Conservation (phyloP, 2,113 vertebrate genomes). For the Nothocercus julius region DNA sequence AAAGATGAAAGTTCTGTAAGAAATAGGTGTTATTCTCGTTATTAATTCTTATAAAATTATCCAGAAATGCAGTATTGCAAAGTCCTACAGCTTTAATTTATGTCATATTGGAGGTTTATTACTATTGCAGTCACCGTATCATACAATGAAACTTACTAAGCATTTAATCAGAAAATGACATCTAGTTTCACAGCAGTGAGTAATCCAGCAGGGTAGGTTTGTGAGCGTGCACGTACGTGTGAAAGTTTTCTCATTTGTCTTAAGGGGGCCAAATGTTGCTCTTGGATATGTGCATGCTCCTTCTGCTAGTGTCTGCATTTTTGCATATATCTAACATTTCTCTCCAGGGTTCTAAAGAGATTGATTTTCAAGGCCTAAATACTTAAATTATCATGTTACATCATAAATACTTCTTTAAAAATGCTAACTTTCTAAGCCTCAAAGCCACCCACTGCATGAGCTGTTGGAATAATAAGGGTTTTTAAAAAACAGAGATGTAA, state of each 20-base stretch:
- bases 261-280: slow-evolving; percentile 28
- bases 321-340: slow-evolving; percentile 10
- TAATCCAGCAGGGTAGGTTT: not conserved
- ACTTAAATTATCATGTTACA: not conserved
- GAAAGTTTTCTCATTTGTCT: slow-evolving; percentile 35
- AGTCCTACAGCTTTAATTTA: slow-evolving; percentile 31
- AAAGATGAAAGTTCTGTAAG: not conserved
- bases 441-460: not conserved
- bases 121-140: not conserved
- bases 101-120: not conserved
- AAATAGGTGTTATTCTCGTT: not conserved
- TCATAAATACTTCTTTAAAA: slow-evolving; percentile 12
- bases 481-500: not conserved
- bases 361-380: slow-evolving; percentile 1
- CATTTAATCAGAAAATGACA: slow-evolving; percentile 50
- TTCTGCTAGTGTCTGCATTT: slow-evolving; percentile 29
- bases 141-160: slow-evolving; percentile 8
- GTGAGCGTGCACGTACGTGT: not conserved
- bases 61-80: not conserved
- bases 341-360: not conserved
- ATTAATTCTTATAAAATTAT: not conserved
- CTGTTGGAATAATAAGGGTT: not conserved
- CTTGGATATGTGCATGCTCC: not conserved
- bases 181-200: slow-evolving; percentile 11
- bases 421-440: not conserved